These are phyloP conservation scores for Eriosoma lanigerum DNA, from an alignment of 1,140 invertebrate genomes.

Conservation along the genomic window DNA sequence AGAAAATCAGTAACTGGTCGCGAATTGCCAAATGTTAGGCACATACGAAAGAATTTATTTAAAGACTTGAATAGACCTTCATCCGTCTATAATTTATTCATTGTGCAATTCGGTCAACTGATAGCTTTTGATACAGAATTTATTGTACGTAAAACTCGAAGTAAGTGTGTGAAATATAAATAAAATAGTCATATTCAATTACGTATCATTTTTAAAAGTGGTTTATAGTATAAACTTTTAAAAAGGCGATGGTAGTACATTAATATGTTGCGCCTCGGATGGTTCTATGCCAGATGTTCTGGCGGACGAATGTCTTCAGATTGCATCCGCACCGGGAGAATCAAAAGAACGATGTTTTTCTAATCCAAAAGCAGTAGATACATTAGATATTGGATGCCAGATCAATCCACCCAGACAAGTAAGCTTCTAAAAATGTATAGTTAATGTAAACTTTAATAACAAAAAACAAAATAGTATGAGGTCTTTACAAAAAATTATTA, in stretches of 20 bases:
- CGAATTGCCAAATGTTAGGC: slow-evolving; percentile 11
- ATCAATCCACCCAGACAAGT: slow-evolving; percentile 15
- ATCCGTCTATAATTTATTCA: background rate
- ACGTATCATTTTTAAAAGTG: no score
- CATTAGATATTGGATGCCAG: background rate
- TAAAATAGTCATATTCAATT: no score
- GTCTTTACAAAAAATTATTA: no score
- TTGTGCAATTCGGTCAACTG: slow-evolving; percentile 30
- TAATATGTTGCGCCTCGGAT: background rate
- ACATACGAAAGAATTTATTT: slow-evolving; percentile 5
- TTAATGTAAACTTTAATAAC: no score
- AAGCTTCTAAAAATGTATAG: background rate
- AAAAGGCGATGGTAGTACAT: background rate
- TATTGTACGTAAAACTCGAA: no score
- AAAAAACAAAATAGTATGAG: no score
- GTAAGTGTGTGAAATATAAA: no score
- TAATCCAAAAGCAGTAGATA: background rate
- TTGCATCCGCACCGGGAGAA: background rate
- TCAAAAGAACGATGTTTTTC: background rate
- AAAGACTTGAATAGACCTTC: background rate
- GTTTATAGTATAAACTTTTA: no score
- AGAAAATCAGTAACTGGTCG: slow-evolving; percentile 15
- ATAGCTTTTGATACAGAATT: slow-evolving; percentile 23
- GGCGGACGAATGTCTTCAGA: background rate
- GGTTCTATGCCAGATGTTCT: background rate